Conservation (phyloP, 2,113 vertebrate species). For the Eleginops maclovinus region DNA sequence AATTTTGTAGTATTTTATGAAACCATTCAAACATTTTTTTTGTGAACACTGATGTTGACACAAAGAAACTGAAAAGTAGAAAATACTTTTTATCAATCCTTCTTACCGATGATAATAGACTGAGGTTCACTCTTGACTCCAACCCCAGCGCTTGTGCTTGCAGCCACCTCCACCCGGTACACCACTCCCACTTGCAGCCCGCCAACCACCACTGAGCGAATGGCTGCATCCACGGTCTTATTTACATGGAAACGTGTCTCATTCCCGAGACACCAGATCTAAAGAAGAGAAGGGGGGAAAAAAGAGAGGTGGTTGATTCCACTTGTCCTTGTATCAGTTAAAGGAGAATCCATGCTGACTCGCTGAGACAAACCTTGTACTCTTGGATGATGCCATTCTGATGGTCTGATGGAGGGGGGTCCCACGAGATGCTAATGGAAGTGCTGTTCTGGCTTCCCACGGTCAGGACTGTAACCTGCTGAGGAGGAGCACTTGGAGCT, state of each 20-base stretch:
- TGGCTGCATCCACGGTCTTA: constrained; percentile 97
- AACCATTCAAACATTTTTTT: constrained; percentile 5
- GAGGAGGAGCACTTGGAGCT: constrained; percentile 98
- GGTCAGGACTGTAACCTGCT: constrained; percentile 95
- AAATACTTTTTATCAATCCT: constrained; percentile 2
- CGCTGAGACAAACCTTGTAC: constrained; percentile 88
- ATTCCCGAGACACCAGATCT: constrained; percentile 99
- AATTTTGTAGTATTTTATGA: constrained; percentile 3
- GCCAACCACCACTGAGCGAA: constrained; percentile 96
- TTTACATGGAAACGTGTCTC: constrained; percentile 98
- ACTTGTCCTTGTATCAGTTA: background rate
- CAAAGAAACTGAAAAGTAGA: background rate
- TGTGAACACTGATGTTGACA: background rate
- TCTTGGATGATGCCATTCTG: constrained; percentile 99
- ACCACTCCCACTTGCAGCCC: constrained; percentile 95
- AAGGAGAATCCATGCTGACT: constrained; percentile 17
- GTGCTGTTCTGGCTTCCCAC: constrained; percentile 98
- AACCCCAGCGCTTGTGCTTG: constrained; percentile 95
- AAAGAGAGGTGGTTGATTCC: constrained; percentile 16
- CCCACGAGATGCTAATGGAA: constrained; percentile 99
- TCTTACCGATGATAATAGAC: constrained; percentile 93
- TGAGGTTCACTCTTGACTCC: constrained; percentile 97
- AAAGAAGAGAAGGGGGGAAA: constrained; percentile 50
- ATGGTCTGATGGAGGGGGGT: constrained; percentile 94
- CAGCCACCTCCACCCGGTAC: constrained; percentile 96